A percentile compares a stretch with the other conserved stretches of the same genome.
phyloP scores from a whole-genome alignment of 2,888 invertebrate genomes.

The Linnaemya vulpina region DNA sequence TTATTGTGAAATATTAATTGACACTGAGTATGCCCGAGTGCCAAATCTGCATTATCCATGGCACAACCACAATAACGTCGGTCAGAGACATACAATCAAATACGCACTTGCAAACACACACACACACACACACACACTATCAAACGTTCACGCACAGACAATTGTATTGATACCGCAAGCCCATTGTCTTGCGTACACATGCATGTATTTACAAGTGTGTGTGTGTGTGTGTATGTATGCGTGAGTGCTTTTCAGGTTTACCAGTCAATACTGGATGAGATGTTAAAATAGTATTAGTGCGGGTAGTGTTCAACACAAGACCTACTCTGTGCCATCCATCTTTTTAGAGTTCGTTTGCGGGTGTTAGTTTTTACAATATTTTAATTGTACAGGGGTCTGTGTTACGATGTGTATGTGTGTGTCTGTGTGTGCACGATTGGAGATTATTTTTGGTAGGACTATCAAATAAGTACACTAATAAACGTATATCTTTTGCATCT shows the following conservation, averaged over 20 bases:
- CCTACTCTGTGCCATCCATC: constrained; percentile 25
- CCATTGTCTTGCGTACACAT: constrained; percentile 5
- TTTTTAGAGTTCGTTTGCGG: constrained; percentile 3
- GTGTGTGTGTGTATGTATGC: constrained; percentile 4
- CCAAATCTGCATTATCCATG: constrained; percentile 71
- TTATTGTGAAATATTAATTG: constrained; percentile 71
- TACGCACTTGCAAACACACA: constrained; percentile 31
- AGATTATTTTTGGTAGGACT: constrained; percentile 60
- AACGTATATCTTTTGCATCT: constrained; percentile 66
- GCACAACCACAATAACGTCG: constrained; percentile 67
- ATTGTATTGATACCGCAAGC: constrained; percentile 30
- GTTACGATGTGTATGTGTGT: constrained; percentile 11
- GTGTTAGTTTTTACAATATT: constrained; percentile 45
- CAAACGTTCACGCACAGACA: background rate
- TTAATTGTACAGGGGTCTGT: constrained; percentile 19
- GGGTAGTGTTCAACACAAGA: constrained; percentile 21
- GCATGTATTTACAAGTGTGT: background rate
- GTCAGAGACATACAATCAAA: constrained; percentile 63
- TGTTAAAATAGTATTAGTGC: constrained; percentile 27
- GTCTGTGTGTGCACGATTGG: constrained; percentile 4
- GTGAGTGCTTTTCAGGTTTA: constrained; percentile 41
- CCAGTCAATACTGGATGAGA: constrained; percentile 50
- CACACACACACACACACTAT: background rate
- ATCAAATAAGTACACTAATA: constrained; percentile 69
- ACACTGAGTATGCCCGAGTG: constrained; percentile 70